Evolutionary conservation across 2,113 vertebrate species (phyloP), one percentile per base, ranked within the genome.

Genomic region (Odobenus rosmarus): DNA sequence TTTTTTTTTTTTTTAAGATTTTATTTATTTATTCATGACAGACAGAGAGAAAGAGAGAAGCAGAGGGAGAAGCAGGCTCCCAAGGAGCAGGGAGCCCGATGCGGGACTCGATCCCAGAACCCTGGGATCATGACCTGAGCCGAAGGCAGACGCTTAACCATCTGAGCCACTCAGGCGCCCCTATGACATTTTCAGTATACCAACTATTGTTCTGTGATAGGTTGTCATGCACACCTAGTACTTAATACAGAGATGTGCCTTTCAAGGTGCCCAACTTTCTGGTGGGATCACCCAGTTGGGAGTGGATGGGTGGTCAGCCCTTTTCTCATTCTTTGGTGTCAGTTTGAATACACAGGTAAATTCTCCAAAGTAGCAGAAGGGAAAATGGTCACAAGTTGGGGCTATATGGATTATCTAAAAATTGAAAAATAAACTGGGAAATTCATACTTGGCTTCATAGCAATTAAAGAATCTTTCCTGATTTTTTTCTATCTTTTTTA

Each of bases 341-440:
- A 71, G 28, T 84, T 28, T 83, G 53, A 94, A 62, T 39, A 39
- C 7, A 91, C 28, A 92, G 2, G n/a, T 71, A 83, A 53, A 85
- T 26, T 74, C 36, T 36, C 46, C 53, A 92, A 69, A 84, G 53
- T 55, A 39, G 72, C 7, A 74, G 62, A 90, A 94, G 31, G 33
- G 12, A 80, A 49, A 39, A 46, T 55, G 85, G 39, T 86, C 24
- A 87, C 28, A 86, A 87, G 6, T 26, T 77, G 26, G 28, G 5
- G 4, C 36, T 77, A 67, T 33, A 82, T 18, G 4, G 3, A 23
- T 72, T 79, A 71, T 28, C 2, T 92, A 53, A 24, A 95, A 21
- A 81, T 67, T 76, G 7, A 89, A 85, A 95, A 92, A 24, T 42
- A 84, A 74, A 85, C 9, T 86, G 39, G 55, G 93, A 95, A 92